Base-by-base conservation (phyloP, 37 sponge, comb jelly and placozoan species). In the Chondrosia reniformis region DNA sequence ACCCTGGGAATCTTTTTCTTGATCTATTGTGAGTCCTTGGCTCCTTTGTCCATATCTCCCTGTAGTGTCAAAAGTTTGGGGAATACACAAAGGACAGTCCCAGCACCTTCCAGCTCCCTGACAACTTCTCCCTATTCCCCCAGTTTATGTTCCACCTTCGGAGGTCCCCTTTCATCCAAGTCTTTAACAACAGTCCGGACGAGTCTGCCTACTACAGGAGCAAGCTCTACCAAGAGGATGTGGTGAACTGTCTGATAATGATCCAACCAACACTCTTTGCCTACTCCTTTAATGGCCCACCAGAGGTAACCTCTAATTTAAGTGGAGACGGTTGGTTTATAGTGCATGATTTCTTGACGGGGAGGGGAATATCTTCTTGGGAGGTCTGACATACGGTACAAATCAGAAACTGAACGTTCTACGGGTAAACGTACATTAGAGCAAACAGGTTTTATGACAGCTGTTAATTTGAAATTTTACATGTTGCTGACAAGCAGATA, bases 101-200 rank as follows among this genome's bases (percentile, higher is more conserved):
- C 8, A 93, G 72, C 76, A 90, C 96, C 45, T 99, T 99, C 84
- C 88, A 86, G 71, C 83, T 99, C n/a, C 39, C 86, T 28, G 94
- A 99, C 31, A 91, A 94, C 89, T 95, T 99, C 82, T 92, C 96
- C 3, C 90, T 99, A 30, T 99, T 91, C 71, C 99, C 99, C 21
- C 98, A 97, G 96, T 99, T 99, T 72, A 91, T 99, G 94, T 99
- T 99, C 82, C 99, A 99, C 41, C 69, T 99, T 75, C 74, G 99
- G 74, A 79, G 99, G 25, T 99, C 99, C 1, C 97, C 83, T 69
- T 99, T 99, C 89, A 62, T 99, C 31, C 99, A 99, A 80, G 91
- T 94, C 46, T 99, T 99, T 86, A 99, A 99, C 80, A 96, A 96
- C 88, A 96, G 96, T 81, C 99, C 99, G 24, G 99, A 99, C 61